These are phyloP conservation scores for Zapornia atra DNA, from an alignment of 2,113 vertebrate genomes.

Conservation along the genomic window DNA sequence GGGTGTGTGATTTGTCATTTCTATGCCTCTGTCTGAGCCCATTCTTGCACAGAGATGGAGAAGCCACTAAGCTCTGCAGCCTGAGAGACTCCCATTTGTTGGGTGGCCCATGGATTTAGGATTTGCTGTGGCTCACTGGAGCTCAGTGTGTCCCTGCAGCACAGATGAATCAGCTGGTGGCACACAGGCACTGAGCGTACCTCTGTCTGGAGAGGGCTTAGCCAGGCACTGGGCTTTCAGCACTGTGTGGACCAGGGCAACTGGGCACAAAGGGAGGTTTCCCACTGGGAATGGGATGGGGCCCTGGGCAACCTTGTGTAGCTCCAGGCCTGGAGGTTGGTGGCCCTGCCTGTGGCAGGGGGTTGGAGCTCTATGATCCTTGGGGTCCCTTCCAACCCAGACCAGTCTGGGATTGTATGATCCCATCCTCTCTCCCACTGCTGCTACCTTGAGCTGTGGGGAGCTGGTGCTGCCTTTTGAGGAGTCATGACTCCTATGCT, in stretches of 20 bases:
- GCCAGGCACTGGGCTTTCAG: neutral
- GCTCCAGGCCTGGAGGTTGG: too few relatives aligned
- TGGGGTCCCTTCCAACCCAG: too few relatives aligned
- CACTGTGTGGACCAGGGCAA: rapidly evolving
- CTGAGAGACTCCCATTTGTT: neutral
- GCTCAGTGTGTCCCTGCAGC: neutral
- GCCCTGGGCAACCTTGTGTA: too few relatives aligned
- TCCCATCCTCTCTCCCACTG: neutral
- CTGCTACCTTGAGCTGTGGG: neutral
- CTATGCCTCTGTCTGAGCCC: neutral
- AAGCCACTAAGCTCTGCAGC: neutral
- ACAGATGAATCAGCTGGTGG: rapidly evolving
- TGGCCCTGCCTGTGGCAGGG: too few relatives aligned
- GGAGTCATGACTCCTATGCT: neutral
- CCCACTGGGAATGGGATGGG: too few relatives aligned
- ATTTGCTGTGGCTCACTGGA: neutral
- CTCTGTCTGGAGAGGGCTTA: neutral
- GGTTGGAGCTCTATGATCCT: too few relatives aligned
- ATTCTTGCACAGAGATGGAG: neutral
- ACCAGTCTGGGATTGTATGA: too few relatives aligned
- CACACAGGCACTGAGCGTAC: rapidly evolving
- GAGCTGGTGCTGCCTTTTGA: neutral
- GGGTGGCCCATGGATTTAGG: neutral
- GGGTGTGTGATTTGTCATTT: neutral
- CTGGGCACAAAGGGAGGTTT: neutral